These are phyloP conservation scores for Craterocephalus amniculus DNA, from an alignment of 2,797 vertebrate species.

Conservation along the genomic window DNA sequence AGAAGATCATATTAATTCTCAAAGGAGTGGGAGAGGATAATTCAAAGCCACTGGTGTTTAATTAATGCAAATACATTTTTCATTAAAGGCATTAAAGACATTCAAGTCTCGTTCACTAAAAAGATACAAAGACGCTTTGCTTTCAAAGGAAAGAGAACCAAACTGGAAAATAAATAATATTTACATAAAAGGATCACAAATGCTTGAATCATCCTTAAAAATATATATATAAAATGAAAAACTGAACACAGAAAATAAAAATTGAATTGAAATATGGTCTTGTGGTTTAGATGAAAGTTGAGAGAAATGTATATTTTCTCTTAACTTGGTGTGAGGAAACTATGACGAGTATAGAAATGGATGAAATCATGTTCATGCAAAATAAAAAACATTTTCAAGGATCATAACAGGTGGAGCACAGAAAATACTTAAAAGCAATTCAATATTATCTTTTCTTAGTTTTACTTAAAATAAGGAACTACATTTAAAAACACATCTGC, in stretches of 20 bases:
- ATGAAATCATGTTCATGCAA: neutral
- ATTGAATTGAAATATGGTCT: neutral
- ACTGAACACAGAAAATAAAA: neutral
- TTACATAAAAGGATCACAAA: neutral
- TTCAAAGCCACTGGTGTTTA: conserved; percentile 23
- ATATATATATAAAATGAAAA: neutral
- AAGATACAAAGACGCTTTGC: conserved; percentile 9
- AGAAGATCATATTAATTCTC: conserved; percentile 16
- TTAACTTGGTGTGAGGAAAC: neutral
- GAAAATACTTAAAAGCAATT: neutral
- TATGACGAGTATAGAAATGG: neutral
- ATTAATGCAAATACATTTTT: conserved; percentile 31
- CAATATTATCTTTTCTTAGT: neutral
- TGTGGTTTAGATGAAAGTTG: neutral
- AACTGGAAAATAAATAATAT: conserved; percentile 4
- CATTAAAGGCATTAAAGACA: conserved; percentile 12
- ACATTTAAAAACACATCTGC: neutral
- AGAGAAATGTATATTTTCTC: neutral
- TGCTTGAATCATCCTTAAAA: conserved; percentile 1
- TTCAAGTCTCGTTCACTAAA: conserved; percentile 19
- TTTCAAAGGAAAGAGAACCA: conserved; percentile 11
- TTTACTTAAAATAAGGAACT: neutral
- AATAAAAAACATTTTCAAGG: neutral
- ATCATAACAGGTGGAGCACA: neutral
- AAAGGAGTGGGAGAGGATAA: conserved; percentile 24